Conservation (phyloP, 2,797 vertebrate species). For the Gallinago nigripennis region DNA sequence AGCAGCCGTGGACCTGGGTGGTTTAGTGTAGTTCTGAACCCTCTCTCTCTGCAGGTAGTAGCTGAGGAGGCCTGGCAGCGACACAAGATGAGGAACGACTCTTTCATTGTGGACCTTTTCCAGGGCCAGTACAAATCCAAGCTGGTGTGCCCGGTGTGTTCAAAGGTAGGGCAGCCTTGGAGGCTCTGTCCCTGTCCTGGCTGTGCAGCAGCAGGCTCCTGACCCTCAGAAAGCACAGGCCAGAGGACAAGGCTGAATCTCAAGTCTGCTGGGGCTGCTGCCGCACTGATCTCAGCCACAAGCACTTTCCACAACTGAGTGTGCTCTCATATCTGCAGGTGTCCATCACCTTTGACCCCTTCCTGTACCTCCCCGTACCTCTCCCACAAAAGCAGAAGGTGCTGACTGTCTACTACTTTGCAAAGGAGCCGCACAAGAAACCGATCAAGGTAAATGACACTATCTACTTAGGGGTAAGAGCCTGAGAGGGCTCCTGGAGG, state of each 20-base stretch:
- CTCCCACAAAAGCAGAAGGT: slow-evolving; percentile 98
- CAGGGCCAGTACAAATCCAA: slow-evolving; percentile 99
- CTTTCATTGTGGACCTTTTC: slow-evolving; percentile 97
- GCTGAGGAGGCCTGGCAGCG: slow-evolving; percentile 98
- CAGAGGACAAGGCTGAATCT: not conserved
- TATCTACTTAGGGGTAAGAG: not conserved
- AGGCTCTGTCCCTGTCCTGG: not conserved
- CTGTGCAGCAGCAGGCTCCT: not conserved
- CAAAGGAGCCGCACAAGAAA: slow-evolving; percentile 96
- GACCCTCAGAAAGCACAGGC: not conserved
- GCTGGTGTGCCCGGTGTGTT: slow-evolving; percentile 94
- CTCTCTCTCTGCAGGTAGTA: slow-evolving; percentile 83
- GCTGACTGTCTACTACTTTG: slow-evolving; percentile 93
- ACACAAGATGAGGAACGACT: slow-evolving; percentile 98
- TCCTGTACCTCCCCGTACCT: slow-evolving; percentile 95
- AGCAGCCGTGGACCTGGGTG: not conserved
- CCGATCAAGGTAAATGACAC: slow-evolving; percentile 88
- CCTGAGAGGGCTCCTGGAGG: not conserved
- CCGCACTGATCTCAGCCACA: not conserved
- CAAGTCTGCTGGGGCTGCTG: not conserved
- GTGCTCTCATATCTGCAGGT: slow-evolving; percentile 78
- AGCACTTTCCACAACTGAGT: not conserved
- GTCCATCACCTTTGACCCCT: slow-evolving; percentile 98
- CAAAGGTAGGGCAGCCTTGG: slow-evolving; percentile 83
- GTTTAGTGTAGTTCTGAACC: not conserved